Conservation (phyloP, 1,140 invertebrate species). For the Drosophila tristis region DNA sequence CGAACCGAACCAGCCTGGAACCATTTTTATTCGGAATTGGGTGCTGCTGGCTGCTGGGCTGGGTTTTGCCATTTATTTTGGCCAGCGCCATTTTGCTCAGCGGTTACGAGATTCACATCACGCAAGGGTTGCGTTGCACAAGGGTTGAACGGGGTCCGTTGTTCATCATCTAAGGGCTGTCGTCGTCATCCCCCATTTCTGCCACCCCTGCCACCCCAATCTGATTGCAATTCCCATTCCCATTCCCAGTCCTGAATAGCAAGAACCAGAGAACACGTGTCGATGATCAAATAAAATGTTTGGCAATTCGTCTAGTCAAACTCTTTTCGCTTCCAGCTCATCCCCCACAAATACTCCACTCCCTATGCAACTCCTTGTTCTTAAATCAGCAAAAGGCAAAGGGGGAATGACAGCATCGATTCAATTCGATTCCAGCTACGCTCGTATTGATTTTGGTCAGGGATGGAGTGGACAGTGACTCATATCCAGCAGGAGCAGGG, state of each 20-base stretch:
- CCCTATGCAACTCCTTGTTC: neutral
- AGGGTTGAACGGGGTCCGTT: slow-evolving; percentile 27
- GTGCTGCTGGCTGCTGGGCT: no score
- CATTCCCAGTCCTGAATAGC: no score
- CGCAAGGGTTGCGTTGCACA: slow-evolving; percentile 51
- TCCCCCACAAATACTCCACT: neutral
- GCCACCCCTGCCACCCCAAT: slow-evolving; percentile 41
- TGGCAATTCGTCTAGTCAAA: slow-evolving; percentile 52
- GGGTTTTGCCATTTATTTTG: neutral
- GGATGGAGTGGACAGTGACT: neutral
- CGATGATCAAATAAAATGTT: slow-evolving; percentile 72
- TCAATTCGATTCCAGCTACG: slow-evolving; percentile 2
- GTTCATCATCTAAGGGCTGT: slow-evolving; percentile 36
- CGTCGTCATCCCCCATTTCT: slow-evolving; percentile 12
- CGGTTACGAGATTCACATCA: slow-evolving; percentile 34
- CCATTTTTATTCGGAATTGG: slow-evolving; percentile 45
- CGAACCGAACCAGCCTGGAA: neutral
- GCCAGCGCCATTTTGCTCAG: slow-evolving; percentile 60
- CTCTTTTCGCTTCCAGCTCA: slow-evolving; percentile 6
- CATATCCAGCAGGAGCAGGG: neutral
- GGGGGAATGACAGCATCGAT: slow-evolving; percentile 33
- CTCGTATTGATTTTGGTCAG: neutral
- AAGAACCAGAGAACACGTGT: slow-evolving; percentile 53
- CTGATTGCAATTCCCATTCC: no score
- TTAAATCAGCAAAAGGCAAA: neutral